Percentiles rank a stretch among this genome's conserved stretches.
Evolutionary conservation across 2,888 invertebrate species (phyloP).

Genomic region (Laspeyria flexula): DNA sequence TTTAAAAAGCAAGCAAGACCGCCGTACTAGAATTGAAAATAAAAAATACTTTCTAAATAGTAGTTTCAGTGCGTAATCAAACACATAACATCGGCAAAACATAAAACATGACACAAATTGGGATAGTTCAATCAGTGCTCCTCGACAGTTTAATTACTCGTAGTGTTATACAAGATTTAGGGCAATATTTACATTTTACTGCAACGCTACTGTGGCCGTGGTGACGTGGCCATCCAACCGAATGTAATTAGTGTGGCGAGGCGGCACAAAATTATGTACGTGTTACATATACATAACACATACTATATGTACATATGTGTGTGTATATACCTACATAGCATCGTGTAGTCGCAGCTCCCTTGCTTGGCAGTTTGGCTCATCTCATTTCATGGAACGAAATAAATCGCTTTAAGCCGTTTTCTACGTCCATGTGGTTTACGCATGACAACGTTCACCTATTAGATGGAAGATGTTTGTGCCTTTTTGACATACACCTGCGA

Average conservation of each 20-base stretch:
- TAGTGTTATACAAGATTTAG: slow-evolving; percentile 33
- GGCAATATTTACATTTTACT: slow-evolving; percentile 46
- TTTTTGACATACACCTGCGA: too few relatives aligned
- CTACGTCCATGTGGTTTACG: background rate
- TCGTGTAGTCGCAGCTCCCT: too few relatives aligned
- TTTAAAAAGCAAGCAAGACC: too few relatives aligned
- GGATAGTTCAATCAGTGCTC: slow-evolving; percentile 22
- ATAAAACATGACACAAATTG: slow-evolving; percentile 14
- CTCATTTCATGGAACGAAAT: background rate
- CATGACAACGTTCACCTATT: background rate
- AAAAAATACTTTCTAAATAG: background rate
- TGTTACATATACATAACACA: background rate
- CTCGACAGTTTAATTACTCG: slow-evolving; percentile 33
- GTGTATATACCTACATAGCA: too few relatives aligned
- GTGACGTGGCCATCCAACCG: slow-evolving; percentile 12
- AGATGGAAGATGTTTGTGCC: too few relatives aligned
- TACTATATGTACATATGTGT: background rate
- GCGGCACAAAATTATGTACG: slow-evolving; percentile 18
- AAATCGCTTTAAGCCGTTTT: background rate
- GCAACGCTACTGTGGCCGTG: slow-evolving; percentile 11
- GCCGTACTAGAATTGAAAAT: too few relatives aligned
- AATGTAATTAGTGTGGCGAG: slow-evolving; percentile 36
- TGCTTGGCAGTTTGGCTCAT: background rate
- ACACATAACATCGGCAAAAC: slow-evolving; percentile 11
- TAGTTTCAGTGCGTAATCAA: background rate